Evolutionary conservation across 2,888 invertebrate species (phyloP).

Genomic region (Rotaria socialis): DNA sequence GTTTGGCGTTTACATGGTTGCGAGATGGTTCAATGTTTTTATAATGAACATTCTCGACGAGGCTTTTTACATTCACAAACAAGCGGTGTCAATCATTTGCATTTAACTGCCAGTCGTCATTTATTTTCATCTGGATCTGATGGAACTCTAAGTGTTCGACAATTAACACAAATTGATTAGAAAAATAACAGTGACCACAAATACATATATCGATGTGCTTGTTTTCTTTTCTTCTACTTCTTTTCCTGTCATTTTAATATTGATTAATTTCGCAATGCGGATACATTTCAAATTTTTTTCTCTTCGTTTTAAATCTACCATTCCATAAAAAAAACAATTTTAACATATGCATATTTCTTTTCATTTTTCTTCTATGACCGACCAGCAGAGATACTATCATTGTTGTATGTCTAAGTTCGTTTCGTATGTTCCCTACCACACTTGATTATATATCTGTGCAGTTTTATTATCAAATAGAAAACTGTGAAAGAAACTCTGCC

Average conservation of each 20-base stretch:
- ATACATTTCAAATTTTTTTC: not conserved
- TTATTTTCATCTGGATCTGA: constrained; percentile 97
- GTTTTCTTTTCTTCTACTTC: not conserved
- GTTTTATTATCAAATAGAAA: not conserved
- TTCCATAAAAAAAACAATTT: not conserved
- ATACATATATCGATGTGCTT: too few species aligned
- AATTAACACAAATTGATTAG: constrained; percentile 61
- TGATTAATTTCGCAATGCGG: constrained; percentile 24
- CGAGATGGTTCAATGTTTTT: constrained; percentile 78
- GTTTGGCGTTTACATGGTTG: constrained; percentile 87
- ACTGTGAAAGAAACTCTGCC: not conserved
- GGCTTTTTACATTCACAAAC: constrained; percentile 87
- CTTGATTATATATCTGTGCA: not conserved
- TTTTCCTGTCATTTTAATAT: constrained; percentile 61
- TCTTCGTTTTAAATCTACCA: not conserved
- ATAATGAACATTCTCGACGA: constrained; percentile 81
- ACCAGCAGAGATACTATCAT: not conserved
- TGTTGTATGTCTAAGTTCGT: not conserved
- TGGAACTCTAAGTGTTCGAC: constrained; percentile 93
- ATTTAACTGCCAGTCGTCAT: constrained; percentile 79
- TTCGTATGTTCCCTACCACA: not conserved
- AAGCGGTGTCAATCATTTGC: constrained; percentile 77
- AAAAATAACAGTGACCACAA: not conserved
- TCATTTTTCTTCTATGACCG: not conserved
- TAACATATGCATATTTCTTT: not conserved